phyloP scores from a whole-genome alignment of 2,888 invertebrate genomes.

The Melieria omissa region DNA sequence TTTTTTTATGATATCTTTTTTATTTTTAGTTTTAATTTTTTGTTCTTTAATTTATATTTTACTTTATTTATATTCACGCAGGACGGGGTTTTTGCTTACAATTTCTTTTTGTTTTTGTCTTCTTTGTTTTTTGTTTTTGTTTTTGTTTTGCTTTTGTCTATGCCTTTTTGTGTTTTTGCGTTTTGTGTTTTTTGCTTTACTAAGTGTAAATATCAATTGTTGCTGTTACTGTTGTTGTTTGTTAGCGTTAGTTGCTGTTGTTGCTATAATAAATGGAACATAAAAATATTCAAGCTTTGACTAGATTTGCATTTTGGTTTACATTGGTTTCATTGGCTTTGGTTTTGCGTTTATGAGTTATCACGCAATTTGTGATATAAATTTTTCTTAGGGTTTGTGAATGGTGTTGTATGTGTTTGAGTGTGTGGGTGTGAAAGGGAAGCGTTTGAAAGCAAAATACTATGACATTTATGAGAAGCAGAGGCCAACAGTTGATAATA shows the following conservation, averaged over 20 bases:
- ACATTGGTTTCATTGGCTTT: slow-evolving; percentile 15
- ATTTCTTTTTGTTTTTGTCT: slow-evolving; percentile 40
- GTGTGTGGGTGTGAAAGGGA: no score
- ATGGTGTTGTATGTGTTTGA: no score
- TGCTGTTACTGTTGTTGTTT: slow-evolving; percentile 49
- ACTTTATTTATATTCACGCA: slow-evolving; percentile 56
- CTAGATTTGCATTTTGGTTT: slow-evolving; percentile 43
- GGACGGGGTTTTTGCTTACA: slow-evolving; percentile 59
- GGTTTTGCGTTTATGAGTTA: slow-evolving; percentile 30
- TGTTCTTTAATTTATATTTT: slow-evolving; percentile 39
- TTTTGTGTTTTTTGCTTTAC: slow-evolving; percentile 43
- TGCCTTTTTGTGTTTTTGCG: slow-evolving; percentile 19
- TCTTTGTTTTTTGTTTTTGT: slow-evolving; percentile 47
- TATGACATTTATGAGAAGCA: no score
- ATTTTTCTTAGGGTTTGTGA: no score
- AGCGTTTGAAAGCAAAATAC: no score
- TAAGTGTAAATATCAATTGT: slow-evolving; percentile 63
- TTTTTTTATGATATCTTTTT: slow-evolving; percentile 32
- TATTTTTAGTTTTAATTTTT: slow-evolving; percentile 49
- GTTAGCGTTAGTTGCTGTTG: slow-evolving; percentile 14
- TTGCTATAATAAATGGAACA: slow-evolving; percentile 51
- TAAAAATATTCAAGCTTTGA: slow-evolving; percentile 62
- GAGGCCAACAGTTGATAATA: no score
- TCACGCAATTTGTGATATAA: not conserved
- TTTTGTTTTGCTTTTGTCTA: slow-evolving; percentile 51